A percentile compares a stretch with the other conserved stretches of the same genome.
Evolutionary conservation across 2,797 vertebrate species (phyloP).

Genomic region (Salarias fasciatus): DNA sequence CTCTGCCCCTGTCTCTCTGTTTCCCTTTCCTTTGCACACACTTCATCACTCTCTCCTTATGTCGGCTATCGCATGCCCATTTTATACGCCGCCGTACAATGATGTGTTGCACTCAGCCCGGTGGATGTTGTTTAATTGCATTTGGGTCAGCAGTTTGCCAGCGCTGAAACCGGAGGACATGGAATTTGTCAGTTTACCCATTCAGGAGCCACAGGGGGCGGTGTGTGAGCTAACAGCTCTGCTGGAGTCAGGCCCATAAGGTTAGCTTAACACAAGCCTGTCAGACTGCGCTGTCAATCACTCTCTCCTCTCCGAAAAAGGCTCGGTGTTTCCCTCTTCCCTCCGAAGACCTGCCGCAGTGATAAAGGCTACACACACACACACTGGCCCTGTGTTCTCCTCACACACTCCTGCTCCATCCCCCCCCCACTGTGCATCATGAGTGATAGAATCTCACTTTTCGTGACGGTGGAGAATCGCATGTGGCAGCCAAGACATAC

Average conservation of each 20-base stretch:
- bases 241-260: slow-evolving; percentile 73
- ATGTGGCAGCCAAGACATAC: slow-evolving; percentile 72
- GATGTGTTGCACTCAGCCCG: slow-evolving; percentile 68
- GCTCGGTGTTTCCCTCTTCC: slow-evolving; percentile 24
- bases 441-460: slow-evolving; percentile 70
- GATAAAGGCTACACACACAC: slow-evolving; percentile 27
- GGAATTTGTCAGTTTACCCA: slow-evolving; percentile 87
- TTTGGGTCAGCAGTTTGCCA: slow-evolving; percentile 78
- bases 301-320: slow-evolving; percentile 24
- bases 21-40: slow-evolving; percentile 57
- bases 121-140: slow-evolving; percentile 81
- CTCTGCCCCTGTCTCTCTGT: slow-evolving; percentile 64
- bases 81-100: slow-evolving; percentile 50
- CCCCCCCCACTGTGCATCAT: slow-evolving; percentile 55
- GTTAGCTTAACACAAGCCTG: slow-evolving; percentile 76
- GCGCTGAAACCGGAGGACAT: slow-evolving; percentile 79
- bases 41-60: slow-evolving; percentile 60
- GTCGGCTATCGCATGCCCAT: slow-evolving; percentile 45
- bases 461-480: slow-evolving; percentile 68
- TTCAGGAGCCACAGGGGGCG: slow-evolving; percentile 75
- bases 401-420: slow-evolving; percentile 2
- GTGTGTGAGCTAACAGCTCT: slow-evolving; percentile 69
- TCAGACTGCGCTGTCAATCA: slow-evolving; percentile 77
- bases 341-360: slow-evolving; percentile 16
- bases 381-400: too few species aligned